phyloP scores from a whole-genome alignment of 2,888 invertebrate species.

The Acheta domesticus region DNA sequence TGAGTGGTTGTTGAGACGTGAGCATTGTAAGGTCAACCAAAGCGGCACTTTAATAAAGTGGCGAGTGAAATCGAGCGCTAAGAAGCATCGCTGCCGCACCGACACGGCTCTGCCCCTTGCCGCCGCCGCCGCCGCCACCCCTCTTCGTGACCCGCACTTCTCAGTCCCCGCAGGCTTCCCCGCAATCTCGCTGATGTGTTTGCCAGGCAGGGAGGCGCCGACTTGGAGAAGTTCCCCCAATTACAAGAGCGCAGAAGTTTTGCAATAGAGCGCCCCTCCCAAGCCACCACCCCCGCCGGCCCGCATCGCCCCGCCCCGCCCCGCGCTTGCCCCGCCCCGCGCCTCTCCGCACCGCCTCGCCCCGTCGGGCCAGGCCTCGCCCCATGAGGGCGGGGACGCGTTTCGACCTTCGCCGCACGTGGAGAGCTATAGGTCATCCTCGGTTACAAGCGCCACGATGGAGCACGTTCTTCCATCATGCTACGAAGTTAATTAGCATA shows the following conservation, averaged over 20 bases:
- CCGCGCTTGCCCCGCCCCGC: neutral
- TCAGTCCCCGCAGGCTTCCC: neutral
- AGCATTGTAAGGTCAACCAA: too few species aligned
- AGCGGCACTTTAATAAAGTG: too few species aligned
- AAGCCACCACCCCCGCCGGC: neutral
- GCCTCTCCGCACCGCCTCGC: neutral
- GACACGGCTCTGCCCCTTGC: neutral
- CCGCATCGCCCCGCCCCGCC: neutral
- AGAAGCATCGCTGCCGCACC: neutral
- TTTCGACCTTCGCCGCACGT: too few species aligned
- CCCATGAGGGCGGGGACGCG: too few species aligned
- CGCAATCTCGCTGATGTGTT: slow-evolving; percentile 7
- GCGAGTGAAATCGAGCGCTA: neutral
- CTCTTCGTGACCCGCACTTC: neutral
- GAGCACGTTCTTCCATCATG: too few species aligned
- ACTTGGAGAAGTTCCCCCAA: neutral
- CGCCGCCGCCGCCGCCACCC: neutral
- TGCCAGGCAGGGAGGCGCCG: neutral
- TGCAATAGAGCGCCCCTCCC: neutral
- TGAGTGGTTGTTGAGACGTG: too few species aligned
- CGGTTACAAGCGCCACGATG: too few species aligned
- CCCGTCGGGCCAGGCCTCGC: too few species aligned
- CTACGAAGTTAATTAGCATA: too few species aligned
- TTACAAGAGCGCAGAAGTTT: slow-evolving; percentile 6
- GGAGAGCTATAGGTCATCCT: too few species aligned